Base-by-base conservation (phyloP, 2,797 vertebrate species). In the Amblyopsis hoosieri region DNA sequence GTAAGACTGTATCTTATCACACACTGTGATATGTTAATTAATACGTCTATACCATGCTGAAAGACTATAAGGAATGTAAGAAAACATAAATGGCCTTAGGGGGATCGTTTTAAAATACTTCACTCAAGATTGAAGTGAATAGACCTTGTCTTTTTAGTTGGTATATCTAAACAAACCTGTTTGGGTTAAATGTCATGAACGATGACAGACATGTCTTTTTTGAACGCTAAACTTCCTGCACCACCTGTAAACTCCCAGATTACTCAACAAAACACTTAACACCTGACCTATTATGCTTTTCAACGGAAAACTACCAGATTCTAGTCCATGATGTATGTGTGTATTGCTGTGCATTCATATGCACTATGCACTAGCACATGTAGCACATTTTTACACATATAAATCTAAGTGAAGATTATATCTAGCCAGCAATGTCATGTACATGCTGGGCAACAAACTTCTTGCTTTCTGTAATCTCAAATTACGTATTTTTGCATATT, bases 1-100 rank as follows among this genome's bases (percentile, higher is more conserved):
- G 97, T 98, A 82, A 74, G 46, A 19, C 29, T 19, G 57, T 59
- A 9, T 12, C 12, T 2, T 69, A 59, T 47, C 48, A 33, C 14
- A 60, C 60, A 72, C 23, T 50, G 59, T 17, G 1, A 45, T 37
- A 49, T 57, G 52, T 62, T 64, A 58, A 68, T 77, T 62, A 79
- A 42, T 60, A 57, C 48, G 46, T 60, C 7, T 68, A 29, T 45
- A 53, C 59, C 74, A 69, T 75, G 81, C 64, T 59, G 60, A 51
- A 45, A 48, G 3, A 45, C 53, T 68, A 47, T 33, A 1, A 56
- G 57, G 47, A 66, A 53, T 52, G 62, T 57, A 59, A n/a, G 79
- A 13, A 47, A 23, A 12, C 7, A 49, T 54, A 33, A 66, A 62
- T 12, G 1, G 33, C 60, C 73, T 72, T 33, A 12, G 67, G 82